phyloP scores from a whole-genome alignment of 92 coral and sea anemone genomes.

The Epizoanthus illoricatus region DNA sequence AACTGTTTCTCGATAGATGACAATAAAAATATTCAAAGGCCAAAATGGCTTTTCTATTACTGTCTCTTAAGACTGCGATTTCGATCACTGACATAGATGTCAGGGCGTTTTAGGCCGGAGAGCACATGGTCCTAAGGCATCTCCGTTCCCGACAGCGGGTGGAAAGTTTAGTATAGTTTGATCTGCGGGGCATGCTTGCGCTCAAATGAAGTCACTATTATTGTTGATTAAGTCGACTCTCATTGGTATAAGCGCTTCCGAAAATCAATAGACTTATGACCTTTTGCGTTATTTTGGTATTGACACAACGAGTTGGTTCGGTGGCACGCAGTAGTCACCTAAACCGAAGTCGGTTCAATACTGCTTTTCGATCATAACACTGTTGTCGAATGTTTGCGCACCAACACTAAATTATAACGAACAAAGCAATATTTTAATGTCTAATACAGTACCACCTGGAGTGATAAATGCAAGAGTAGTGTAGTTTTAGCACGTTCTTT shows the following conservation, averaged over 20 bases:
- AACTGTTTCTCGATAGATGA: too few relatives aligned
- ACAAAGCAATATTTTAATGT: neutral
- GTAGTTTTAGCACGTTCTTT: neutral
- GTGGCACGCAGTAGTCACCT: neutral
- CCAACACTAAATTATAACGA: neutral
- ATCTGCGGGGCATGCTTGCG: neutral
- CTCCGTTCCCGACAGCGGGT: neutral
- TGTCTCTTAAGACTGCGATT: neutral
- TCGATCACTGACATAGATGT: too few relatives aligned
- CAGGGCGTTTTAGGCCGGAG: too few relatives aligned
- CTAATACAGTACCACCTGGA: neutral
- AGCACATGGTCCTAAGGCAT: neutral
- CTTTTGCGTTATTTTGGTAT: neutral
- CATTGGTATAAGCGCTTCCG: neutral
- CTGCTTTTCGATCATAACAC: neutral
- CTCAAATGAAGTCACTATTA: neutral
- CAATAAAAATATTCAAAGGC: too few relatives aligned
- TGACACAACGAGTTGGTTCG: neutral
- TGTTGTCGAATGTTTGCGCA: neutral
- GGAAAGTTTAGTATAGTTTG: neutral
- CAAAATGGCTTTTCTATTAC: too few relatives aligned
- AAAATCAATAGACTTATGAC: conserved; percentile 6
- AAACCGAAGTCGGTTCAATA: neutral
- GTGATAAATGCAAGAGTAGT: neutral
- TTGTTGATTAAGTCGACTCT: conserved; percentile 4